phyloP scores from a whole-genome alignment of 2,797 vertebrate species.

The Pseudochirops cupreus region DNA sequence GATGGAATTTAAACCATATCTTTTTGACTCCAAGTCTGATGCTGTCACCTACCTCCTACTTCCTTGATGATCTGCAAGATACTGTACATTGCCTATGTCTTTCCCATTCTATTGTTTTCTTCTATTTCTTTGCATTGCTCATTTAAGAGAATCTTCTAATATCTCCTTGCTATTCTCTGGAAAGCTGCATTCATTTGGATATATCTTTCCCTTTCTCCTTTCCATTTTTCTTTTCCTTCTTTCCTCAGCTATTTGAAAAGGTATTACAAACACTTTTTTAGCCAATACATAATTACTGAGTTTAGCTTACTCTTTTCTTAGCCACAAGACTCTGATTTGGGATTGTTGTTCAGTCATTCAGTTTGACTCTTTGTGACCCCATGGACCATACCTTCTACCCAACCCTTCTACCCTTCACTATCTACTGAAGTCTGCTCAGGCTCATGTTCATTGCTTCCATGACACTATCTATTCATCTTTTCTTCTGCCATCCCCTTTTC shows the following conservation, averaged over 20 bases:
- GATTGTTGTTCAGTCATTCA: slow-evolving; percentile 27
- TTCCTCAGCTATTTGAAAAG: neutral
- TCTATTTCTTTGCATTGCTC: neutral
- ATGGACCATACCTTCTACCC: neutral
- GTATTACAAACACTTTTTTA: slow-evolving; percentile 49
- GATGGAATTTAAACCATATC: neutral
- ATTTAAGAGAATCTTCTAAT: neutral
- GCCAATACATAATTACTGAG: slow-evolving; percentile 16
- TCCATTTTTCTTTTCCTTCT: neutral
- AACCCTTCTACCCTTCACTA: neutral
- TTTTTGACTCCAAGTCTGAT: neutral
- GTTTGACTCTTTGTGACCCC: slow-evolving; percentile 4
- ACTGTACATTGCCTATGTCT: neutral
- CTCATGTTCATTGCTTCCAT: neutral
- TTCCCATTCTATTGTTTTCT: neutral
- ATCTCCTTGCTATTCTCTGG: neutral
- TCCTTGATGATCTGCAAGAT: slow-evolving; percentile 28
- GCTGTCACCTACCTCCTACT: neutral
- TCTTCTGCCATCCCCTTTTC: neutral
- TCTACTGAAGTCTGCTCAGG: neutral
- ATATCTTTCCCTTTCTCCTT: neutral
- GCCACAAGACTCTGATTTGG: slow-evolving; percentile 18
- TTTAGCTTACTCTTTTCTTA: slow-evolving; percentile 25
- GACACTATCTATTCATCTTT: neutral
- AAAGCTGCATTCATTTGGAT: neutral